A percentile compares a stretch with the other conserved stretches of the same genome.
Evolutionary conservation across 2,113 vertebrate species (phyloP).

Genomic region (Otolemur garnettii): DNA sequence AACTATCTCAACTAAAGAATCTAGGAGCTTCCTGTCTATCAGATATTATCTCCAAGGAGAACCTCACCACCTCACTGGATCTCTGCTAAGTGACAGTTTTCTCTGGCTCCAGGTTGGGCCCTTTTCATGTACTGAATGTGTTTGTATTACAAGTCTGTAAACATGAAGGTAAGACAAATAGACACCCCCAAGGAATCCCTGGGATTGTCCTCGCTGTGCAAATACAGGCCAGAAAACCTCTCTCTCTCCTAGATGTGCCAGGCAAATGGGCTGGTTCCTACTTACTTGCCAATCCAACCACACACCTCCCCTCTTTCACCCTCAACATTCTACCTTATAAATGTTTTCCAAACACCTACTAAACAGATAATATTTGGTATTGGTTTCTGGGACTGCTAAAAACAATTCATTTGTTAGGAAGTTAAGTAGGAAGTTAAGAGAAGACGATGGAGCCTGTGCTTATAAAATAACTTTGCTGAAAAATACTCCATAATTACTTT

Average conservation of each 20-base stretch:
- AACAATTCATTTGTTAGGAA: too few species aligned
- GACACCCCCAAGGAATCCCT: neutral
- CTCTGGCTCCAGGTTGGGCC: neutral
- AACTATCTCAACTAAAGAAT: neutral
- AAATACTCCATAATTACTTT: constrained; percentile 17
- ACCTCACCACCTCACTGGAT: neutral
- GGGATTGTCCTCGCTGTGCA: neutral
- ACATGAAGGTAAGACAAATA: neutral
- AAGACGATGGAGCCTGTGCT: neutral
- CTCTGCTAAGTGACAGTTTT: neutral
- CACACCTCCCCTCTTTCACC: neutral
- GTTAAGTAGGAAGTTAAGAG: neutral
- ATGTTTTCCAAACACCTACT: neutral
- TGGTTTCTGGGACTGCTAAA: neutral
- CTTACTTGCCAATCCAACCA: neutral
- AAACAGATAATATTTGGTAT: neutral
- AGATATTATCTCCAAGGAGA: neutral
- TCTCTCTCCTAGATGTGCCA: neutral
- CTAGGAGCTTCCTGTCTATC: neutral
- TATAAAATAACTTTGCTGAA: neutral
- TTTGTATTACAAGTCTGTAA: neutral
- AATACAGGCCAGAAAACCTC: neutral
- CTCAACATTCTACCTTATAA: neutral
- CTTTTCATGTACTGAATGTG: neutral
- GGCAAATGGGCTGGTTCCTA: neutral